Evolutionary conservation across 2,888 invertebrate species (phyloP), one percentile per base, ranked within the genome.

Genomic region (Thymelicus lineola): DNA sequence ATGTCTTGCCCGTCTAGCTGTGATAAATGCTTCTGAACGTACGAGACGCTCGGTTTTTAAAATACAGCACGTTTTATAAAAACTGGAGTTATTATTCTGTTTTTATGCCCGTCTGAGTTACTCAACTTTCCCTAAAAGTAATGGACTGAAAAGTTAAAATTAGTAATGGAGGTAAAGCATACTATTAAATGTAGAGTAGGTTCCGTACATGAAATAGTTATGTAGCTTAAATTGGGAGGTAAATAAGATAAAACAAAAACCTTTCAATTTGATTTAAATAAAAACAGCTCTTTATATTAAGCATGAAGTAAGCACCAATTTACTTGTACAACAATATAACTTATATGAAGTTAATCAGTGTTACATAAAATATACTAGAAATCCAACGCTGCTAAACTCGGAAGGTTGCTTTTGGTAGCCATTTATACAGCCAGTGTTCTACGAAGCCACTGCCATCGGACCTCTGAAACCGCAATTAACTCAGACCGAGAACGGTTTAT

Each of bases 401-500:
- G 48, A 17, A 17, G 7, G 48, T 50, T 6, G 48, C 17, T 46
- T 62, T 60, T 17, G 55, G 10, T 28, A 46, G 55, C 45, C 55
- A 68, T 61, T 68, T 68, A 62, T 36, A 55, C 35, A 20, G 61
- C 35, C 17, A 57, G 55, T 57, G 61, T 62, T 61, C 42, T 55
- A 15, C 28, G 60, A 67, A 61, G n/a, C 45, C 53, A 12, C 36
- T 62, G 57, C 62, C 57, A 57, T 62, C 62, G 57, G 62, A 68
- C 68, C 68, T 68, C 61, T 15, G 55, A 46, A 57, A 62, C 68
- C 68, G 68, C 68, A 68, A 68, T 68, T 68, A 68, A 63, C 68
- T 58, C 57, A 46, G 20, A 17, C 48, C 68, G 62, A 63, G 55
- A 10, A 62, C 48, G 55, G 62, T 68, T 68, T 63, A 68, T 68